phyloP scores from a whole-genome alignment of 2,113 vertebrate species.

The Ptilonorhynchus violaceus region DNA sequence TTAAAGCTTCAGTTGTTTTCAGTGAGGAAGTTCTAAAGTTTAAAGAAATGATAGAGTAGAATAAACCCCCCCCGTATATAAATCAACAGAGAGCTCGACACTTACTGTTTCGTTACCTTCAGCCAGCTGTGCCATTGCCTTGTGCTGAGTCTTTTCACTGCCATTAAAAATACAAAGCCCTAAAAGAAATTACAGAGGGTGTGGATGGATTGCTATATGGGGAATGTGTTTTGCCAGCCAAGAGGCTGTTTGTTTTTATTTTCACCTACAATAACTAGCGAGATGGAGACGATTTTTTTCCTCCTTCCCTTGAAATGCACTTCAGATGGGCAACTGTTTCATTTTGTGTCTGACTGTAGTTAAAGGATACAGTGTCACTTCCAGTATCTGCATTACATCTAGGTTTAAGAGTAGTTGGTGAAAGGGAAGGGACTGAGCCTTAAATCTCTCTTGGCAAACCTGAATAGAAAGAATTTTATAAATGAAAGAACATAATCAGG shows the following conservation, averaged over 20 bases:
- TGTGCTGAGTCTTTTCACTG: background rate
- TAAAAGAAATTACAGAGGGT: background rate
- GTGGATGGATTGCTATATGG: background rate
- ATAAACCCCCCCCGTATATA: fast-evolving
- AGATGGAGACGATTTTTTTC: background rate
- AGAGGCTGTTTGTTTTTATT: background rate
- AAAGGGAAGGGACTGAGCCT: background rate
- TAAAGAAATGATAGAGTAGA: background rate
- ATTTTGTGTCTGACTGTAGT: background rate
- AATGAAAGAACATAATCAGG: background rate
- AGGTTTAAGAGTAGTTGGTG: background rate
- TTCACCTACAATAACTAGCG: background rate
- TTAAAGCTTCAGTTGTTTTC: background rate
- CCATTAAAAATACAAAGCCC: background rate
- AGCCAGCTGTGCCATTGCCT: background rate
- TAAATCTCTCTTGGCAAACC: background rate
- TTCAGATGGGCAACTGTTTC: background rate
- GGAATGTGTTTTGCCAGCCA: background rate
- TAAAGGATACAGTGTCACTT: background rate
- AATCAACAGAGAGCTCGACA: background rate
- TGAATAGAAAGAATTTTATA: background rate
- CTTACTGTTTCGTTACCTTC: background rate
- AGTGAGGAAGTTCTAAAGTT: background rate
- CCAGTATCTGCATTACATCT: background rate
- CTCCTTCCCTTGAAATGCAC: background rate